A percentile compares a stretch with the other conserved stretches of the same genome.
These are phyloP conservation scores for Petroica traversi DNA, from an alignment of 2,113 vertebrate genomes.

Conservation along the genomic window DNA sequence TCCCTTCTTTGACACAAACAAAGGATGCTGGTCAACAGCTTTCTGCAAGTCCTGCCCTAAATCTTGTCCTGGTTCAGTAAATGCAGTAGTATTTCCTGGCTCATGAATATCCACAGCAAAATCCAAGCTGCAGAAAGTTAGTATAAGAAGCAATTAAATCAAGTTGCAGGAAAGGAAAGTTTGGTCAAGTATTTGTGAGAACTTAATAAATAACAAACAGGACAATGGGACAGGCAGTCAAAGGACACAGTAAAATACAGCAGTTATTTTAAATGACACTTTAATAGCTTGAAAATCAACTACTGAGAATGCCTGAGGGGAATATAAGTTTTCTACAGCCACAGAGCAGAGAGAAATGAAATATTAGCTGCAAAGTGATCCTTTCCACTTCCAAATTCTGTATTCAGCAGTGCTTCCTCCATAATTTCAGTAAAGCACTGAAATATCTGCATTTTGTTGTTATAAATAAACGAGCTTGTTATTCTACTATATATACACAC, in stretches of 20 bases:
- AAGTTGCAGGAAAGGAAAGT: neutral
- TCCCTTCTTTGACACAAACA: neutral
- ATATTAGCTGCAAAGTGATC: slow-evolving; percentile 9
- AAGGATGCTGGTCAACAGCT: neutral
- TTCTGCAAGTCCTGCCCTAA: neutral
- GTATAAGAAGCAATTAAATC: neutral
- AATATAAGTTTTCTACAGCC: slow-evolving; percentile 6
- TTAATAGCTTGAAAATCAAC: slow-evolving; percentile 40
- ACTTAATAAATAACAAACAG: slow-evolving; percentile 15
- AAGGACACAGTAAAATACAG: slow-evolving; percentile 5
- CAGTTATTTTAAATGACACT: slow-evolving; percentile 19
- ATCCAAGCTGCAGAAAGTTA: neutral
- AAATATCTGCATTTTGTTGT: slow-evolving; percentile 8
- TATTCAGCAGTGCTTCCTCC: slow-evolving; percentile 4
- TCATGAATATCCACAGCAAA: neutral
- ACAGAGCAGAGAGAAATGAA: neutral
- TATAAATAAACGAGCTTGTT: slow-evolving; percentile 29
- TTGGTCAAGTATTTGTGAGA: neutral
- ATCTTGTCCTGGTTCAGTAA: neutral
- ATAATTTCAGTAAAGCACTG: neutral
- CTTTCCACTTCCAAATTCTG: slow-evolving; percentile 1
- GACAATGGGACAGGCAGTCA: neutral
- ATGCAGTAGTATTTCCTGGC: neutral
- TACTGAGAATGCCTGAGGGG: neutral
- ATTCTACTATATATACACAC: neutral